Percentiles rank a stretch among this genome's conserved stretches.
Evolutionary conservation across 2,797 vertebrate species (phyloP).

Genomic region (Brotula barbata): DNA sequence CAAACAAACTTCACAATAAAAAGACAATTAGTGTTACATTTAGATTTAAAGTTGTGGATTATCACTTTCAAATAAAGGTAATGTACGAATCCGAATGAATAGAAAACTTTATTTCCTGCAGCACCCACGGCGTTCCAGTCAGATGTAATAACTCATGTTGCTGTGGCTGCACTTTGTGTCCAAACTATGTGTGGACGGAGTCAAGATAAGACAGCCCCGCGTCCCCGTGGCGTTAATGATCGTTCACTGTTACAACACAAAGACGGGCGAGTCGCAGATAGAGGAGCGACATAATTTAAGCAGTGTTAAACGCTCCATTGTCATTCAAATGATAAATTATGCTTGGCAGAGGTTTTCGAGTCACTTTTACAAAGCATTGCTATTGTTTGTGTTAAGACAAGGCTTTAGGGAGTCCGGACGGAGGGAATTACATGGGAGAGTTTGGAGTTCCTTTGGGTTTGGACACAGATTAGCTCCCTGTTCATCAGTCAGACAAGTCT

Average conservation of each 20-base stretch:
- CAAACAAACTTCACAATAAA: too few relatives aligned
- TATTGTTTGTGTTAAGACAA: constrained; percentile 81
- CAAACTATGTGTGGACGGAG: constrained; percentile 69
- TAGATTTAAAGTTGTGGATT: too few relatives aligned
- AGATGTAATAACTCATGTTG: constrained; percentile 38
- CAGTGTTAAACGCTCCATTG: constrained; percentile 81
- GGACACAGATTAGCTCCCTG: constrained; percentile 78
- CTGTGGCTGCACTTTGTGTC: constrained; percentile 68
- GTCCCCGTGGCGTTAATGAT: constrained; percentile 77
- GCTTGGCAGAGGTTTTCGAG: constrained; percentile 82
- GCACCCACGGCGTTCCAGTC: constrained; percentile 13
- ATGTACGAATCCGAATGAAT: too few relatives aligned
- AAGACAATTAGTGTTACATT: too few relatives aligned
- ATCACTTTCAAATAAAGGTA: too few relatives aligned
- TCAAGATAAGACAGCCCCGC: constrained; percentile 73
- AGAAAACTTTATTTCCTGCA: neutral
- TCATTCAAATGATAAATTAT: constrained; percentile 86
- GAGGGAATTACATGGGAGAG: constrained; percentile 82
- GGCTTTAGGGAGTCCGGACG: constrained; percentile 76
- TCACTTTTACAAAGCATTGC: constrained; percentile 81
- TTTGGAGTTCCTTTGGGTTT: constrained; percentile 79
- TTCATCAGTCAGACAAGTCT: constrained; percentile 67
- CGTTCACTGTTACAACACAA: constrained; percentile 75
- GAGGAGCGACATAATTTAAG: constrained; percentile 79
- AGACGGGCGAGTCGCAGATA: constrained; percentile 77